Evolutionary conservation across 2,797 vertebrate genomes (phyloP), one percentile per base, ranked within the genome.

Genomic region (Sarcoramphus papa): DNA sequence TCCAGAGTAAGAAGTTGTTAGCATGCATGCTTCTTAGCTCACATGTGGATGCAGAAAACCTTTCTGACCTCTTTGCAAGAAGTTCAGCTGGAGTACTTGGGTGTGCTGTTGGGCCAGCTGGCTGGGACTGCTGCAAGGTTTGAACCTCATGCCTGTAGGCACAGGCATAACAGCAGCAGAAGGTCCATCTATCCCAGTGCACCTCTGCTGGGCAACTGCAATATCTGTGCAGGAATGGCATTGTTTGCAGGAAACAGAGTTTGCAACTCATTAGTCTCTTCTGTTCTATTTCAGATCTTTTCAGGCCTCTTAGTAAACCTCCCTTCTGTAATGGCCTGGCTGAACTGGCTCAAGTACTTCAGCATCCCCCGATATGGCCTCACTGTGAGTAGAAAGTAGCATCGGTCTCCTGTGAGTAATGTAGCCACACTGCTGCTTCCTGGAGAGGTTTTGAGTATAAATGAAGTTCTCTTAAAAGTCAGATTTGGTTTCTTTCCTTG

Each of bases 341-440:
- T 98, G 81, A 96, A 96, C 90, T 98, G 97, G 97, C 96, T 98
- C 50, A 97, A 97, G 54, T 98, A 97, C 81, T 95, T 98, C 64
- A 97, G 97, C 91, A 98, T 97, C 57, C 97, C 97, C 18, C 89
- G 96, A 92, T 97, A 98, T 0, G 97, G 97, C 68, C 86, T 98
- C 50, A 97, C 96, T 45, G 97, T 98, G 50, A 97, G 97, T 97
- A 96, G 67, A 85, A 85, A 93, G 16, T 53, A 50, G 20, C 41
- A 57, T 14, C 1, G 3, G 27, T 85, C 35, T 77, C 33, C 60
- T 79, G 33, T 75, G 69, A 43, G 47, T 88, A 75, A 65, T 15
- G 31, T 40, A 78, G 56, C 51, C 59, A 84, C 20, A 21, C 35
- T 81, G 45, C 47, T 57, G 35, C 56, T 79, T 91, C n/a, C 53